Conservation (phyloP, 1,140 invertebrate genomes). For the Telenomus remus region DNA sequence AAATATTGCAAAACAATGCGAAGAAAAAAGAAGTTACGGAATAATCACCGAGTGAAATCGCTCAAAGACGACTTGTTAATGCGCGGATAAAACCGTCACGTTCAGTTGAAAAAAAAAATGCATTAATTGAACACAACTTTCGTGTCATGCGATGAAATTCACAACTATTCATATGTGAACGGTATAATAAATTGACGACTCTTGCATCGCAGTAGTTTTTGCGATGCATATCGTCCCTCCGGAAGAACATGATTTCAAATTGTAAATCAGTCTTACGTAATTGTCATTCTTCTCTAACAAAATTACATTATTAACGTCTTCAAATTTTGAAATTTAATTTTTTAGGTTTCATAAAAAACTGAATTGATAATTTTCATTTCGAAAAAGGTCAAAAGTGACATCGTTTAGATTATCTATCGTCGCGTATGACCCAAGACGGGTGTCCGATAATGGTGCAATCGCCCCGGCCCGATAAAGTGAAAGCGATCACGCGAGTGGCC, state of each 20-base stretch:
- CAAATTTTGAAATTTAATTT: too few relatives aligned
- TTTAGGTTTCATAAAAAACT: too few relatives aligned
- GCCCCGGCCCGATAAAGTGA: constrained; percentile 39
- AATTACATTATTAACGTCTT: neutral
- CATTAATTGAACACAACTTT: constrained; percentile 52
- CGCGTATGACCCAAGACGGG: constrained; percentile 42
- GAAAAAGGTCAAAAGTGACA: constrained; percentile 42
- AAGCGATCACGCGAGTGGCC: constrained; percentile 43
- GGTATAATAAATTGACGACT: constrained; percentile 22
- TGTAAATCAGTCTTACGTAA: constrained; percentile 17
- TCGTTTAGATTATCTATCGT: constrained; percentile 35
- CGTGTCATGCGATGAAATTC: constrained; percentile 23
- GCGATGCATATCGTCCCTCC: constrained; percentile 13
- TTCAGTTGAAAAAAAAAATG: constrained; percentile 5
- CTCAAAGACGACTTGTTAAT: constrained; percentile 20
- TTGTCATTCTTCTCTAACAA: neutral
- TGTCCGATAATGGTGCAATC: constrained; percentile 35
- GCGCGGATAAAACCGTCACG: constrained; percentile 18
- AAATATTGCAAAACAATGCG: constrained; percentile 9
- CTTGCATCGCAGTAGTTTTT: constrained; percentile 9
- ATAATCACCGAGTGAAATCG: constrained; percentile 12
- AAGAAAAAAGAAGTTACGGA: constrained; percentile 15
- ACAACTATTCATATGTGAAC: constrained; percentile 4
- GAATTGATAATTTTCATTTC: constrained; percentile 20
- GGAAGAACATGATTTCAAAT: constrained; percentile 26